Base-by-base conservation (phyloP, 2,797 vertebrate species). In the Cercopithecus diana region DNA sequence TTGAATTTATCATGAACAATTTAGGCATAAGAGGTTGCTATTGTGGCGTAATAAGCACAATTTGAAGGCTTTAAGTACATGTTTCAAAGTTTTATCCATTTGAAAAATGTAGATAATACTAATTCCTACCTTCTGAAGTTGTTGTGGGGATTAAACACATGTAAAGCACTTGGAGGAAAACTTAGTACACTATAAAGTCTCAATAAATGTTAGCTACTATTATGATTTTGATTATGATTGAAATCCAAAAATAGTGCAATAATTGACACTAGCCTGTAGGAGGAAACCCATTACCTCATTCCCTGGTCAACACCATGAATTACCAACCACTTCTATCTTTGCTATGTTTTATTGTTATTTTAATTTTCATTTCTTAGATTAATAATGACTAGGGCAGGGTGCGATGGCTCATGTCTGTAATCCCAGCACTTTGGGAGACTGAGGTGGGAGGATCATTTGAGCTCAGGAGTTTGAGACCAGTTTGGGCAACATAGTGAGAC, bases 291-390 rank as follows among this genome's bases (percentile, higher is more conserved):
- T 45, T n/a, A 6, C 55, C 39, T 75, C 28, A 10, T n/a, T 15
- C 19, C 7, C 72, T 81, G 39, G 88, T 28, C 88, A 76, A 22
- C 39, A 14, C 5, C 33, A 55, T 6, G 14, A 30, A 1, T 41
- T 26, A 73, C 7, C 57, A 58, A 50, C n/a, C 28, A 9, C n/a
- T 26, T 85, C 73, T 48, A 61, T 80, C 8, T 20, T 57, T 79
- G 33, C 22, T n/a, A 22, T 36, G 17, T 39, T 95, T 95, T 70
- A 81, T 10, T 92, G 67, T 72, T 73, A 90, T 52, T 94, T 89
- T 92, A 80, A 70, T 80, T 84, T 75, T 80, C 30, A 43, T 61
- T 85, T 95, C 73, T 92, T 92, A 92, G 84, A 77, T 94, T 72
- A 72, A 45, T 97, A 87, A 72, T 2, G 19, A 19, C 11, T 64